These are phyloP conservation scores for Drosophila infuscata DNA, from an alignment of 2,888 invertebrate genomes.

Conservation along the genomic window DNA sequence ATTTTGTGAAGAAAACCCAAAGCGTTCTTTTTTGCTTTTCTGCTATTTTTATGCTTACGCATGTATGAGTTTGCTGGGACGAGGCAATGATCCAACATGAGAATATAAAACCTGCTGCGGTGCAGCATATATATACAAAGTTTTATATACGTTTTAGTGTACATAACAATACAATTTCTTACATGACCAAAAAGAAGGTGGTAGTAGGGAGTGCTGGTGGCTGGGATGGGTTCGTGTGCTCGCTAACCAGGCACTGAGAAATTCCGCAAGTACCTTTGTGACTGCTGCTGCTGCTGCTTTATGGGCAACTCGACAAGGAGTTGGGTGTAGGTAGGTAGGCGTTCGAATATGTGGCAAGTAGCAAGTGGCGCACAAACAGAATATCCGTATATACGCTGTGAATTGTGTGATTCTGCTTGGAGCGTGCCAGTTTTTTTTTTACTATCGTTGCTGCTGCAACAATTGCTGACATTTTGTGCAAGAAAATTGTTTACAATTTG, in stretches of 20 bases:
- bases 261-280: constrained; percentile 63
- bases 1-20: background rate
- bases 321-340: constrained; percentile 11
- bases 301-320: constrained; percentile 13
- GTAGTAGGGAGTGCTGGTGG: background rate
- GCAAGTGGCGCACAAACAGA: constrained; percentile 30
- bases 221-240: constrained; percentile 9
- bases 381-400: constrained; percentile 1
- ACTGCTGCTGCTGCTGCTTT: constrained; percentile 56
- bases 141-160: constrained; percentile 15
- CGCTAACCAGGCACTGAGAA: constrained; percentile 61
- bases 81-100: constrained; percentile 15
- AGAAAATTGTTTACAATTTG: constrained; percentile 58
- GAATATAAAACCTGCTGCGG: constrained; percentile 39
- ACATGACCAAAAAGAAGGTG: constrained; percentile 18
- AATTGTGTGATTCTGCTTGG: constrained; percentile 43
- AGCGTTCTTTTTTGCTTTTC: background rate
- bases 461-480: constrained; percentile 48
- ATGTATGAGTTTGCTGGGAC: background rate
- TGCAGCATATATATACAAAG: constrained; percentile 10
- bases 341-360: constrained; percentile 32
- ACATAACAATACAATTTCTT: constrained; percentile 55
- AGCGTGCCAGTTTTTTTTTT: constrained; percentile 29
- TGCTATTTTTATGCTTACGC: background rate
- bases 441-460: constrained; percentile 21